Evolutionary conservation across 1,140 invertebrate species (phyloP), one percentile per base, ranked within the genome.

Genomic region (Monomorium pharaonis): DNA sequence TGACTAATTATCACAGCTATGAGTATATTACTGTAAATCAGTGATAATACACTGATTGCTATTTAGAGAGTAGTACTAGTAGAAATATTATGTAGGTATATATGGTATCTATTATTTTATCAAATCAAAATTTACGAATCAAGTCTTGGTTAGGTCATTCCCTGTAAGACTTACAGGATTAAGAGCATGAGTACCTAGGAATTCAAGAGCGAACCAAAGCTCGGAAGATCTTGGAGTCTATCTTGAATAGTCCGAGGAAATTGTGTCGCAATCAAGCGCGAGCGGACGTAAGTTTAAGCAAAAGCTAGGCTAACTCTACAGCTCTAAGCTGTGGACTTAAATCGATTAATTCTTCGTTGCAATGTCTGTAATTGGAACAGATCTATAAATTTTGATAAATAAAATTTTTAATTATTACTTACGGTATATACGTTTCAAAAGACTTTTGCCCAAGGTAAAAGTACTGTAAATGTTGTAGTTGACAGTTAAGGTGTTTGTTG

Each of bases 231-330:
- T 3, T 72, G 51, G 37, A 72, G 67, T 72, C n/a, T n/a, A 74
- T n/a, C 21, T 83, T 58, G 65, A 58, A 74, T 74, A 83, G 78
- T 56, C 67, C 51, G 42, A 74, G n/a, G 37, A 83, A 83, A 83
- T 83, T 58, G 78, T 83, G 51, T 74, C 67, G 78, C 27, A 83
- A 83, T 83, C 78, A 83, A 83, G 51, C 37, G 33, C 62, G 37
- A 47, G 24, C 65, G 54, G 37, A 58, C 37, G 37, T 72, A 83
- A 83, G 51, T 83, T 83, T 83, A 44, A 72, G 42, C 51, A 58
- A 72, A 83, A 70, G 54, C 42, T 44, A 12, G 12, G 16, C 49
- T 74, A 67, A 47, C 51, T 74, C 56, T 42, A 7, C 42, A 58
- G 54, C 18, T 33, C 24, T 83, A 83, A 83, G 67, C 42, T 21